Evolutionary conservation across 2,888 invertebrate genomes (phyloP).

Genomic region (Drosophila mimetica): DNA sequence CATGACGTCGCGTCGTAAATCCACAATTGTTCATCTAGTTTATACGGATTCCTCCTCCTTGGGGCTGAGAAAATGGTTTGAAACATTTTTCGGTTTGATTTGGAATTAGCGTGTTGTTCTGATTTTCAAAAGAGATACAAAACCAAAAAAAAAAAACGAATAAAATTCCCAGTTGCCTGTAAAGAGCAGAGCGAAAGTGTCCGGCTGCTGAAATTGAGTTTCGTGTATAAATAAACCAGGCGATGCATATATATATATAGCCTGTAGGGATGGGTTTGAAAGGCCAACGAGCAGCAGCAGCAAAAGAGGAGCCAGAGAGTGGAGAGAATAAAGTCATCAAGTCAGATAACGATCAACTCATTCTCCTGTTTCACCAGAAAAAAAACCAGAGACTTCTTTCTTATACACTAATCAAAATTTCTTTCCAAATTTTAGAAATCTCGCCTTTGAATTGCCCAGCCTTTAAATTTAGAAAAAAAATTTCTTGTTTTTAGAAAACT

Average conservation of each 20-base stretch:
- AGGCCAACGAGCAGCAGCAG: neutral
- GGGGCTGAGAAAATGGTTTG: slow-evolving; percentile 2
- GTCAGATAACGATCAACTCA: slow-evolving; percentile 11
- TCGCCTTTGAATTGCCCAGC: too few species aligned
- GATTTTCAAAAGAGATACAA: slow-evolving; percentile 4
- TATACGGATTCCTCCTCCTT: slow-evolving; percentile 2
- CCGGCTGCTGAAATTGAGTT: neutral
- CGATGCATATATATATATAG: neutral
- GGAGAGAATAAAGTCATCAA: slow-evolving; percentile 21
- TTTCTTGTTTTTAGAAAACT: too few species aligned
- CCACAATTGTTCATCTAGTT: slow-evolving; percentile 3
- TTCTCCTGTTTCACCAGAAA: slow-evolving; percentile 11
- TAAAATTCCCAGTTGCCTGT: neutral
- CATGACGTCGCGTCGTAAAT: slow-evolving; percentile 16
- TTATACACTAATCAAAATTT: too few species aligned
- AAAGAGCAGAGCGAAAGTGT: slow-evolving; percentile 28
- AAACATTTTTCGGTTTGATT: slow-evolving; percentile 8
- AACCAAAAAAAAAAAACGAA: neutral
- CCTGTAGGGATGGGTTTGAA: neutral
- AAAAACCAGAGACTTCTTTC: slow-evolving; percentile 1
- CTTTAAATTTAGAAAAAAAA: too few species aligned
- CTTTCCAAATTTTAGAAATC: too few species aligned
- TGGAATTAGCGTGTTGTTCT: slow-evolving; percentile 21
- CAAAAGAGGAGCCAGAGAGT: neutral
- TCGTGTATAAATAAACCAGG: slow-evolving; percentile 15